A percentile compares a stretch with the other conserved stretches of the same genome.
Evolutionary conservation across 1,140 invertebrate species (phyloP).

Genomic region (Drosophila parabipectinata): DNA sequence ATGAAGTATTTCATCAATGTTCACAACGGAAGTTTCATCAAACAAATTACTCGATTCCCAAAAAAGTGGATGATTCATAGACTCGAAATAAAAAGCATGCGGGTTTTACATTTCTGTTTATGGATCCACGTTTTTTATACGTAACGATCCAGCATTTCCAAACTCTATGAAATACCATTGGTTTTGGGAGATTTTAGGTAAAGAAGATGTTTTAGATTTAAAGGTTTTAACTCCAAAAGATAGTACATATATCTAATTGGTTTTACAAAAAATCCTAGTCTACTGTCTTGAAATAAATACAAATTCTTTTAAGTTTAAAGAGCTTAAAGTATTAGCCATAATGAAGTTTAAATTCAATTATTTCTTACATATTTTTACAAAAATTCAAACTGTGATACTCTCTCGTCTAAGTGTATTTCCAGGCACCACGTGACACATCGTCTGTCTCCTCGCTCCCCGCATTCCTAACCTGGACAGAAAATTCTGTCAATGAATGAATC

Average conservation of each 20-base stretch:
- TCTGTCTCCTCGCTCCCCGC: not conserved
- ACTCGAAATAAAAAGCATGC: conserved; percentile 32
- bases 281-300: too few relatives aligned
- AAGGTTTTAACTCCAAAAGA: too few relatives aligned
- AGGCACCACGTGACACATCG: conserved; percentile 28
- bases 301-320: too few relatives aligned
- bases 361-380: not conserved
- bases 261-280: too few relatives aligned
- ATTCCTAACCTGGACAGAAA: not conserved
- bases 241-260: too few relatives aligned
- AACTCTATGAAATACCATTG: too few relatives aligned
- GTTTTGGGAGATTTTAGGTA: too few relatives aligned
- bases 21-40: conserved; percentile 7
- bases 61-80: conserved; percentile 44
- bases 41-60: conserved; percentile 14
- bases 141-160: too few relatives aligned
- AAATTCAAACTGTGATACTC: not conserved
- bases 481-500: conserved; percentile 23
- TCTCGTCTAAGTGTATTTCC: conserved; percentile 11
- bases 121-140: not conserved
- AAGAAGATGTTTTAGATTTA: too few relatives aligned
- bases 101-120: conserved; percentile 11
- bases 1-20: conserved; percentile 8
- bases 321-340: too few relatives aligned
- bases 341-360: too few relatives aligned